Percentiles rank a stretch among this genome's conserved stretches.
Conservation (phyloP, 2,888 invertebrate genomes). For the Nezara viridula region DNA sequence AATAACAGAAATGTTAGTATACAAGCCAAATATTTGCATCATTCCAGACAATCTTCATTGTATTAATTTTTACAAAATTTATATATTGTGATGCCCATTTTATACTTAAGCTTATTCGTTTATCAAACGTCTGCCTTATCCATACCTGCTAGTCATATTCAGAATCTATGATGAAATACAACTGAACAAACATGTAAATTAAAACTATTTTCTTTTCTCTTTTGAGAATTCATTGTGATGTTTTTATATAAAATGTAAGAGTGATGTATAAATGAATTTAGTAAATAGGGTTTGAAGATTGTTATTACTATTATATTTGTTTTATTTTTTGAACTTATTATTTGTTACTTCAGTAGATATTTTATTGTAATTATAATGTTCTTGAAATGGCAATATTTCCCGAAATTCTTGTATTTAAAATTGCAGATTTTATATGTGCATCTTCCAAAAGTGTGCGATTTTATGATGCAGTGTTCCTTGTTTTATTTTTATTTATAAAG, state of each 20-base stretch:
- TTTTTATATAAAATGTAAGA: background rate
- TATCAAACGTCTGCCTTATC: background rate
- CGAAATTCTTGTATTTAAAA: background rate
- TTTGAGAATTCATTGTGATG: constrained; percentile 1
- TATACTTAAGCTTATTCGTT: background rate
- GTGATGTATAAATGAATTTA: background rate
- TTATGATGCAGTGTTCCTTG: background rate
- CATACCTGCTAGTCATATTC: background rate
- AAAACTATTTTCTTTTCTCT: background rate
- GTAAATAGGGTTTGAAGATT: background rate
- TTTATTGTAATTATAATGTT: background rate
- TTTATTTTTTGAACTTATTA: constrained; percentile 22
- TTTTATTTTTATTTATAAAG: background rate
- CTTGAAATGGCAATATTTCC: background rate
- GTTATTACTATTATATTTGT: background rate
- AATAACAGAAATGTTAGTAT: background rate
- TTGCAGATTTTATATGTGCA: background rate
- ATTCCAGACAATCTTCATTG: constrained; percentile 14
- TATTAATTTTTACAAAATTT: background rate
- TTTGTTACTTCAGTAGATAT: background rate
- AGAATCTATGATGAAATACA: background rate
- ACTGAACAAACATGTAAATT: background rate
- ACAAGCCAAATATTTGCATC: too few species aligned
- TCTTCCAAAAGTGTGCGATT: background rate
- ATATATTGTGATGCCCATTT: background rate